Evolutionary conservation across 2,797 vertebrate genomes (phyloP).

Genomic region (Darevskia nairensis): DNA sequence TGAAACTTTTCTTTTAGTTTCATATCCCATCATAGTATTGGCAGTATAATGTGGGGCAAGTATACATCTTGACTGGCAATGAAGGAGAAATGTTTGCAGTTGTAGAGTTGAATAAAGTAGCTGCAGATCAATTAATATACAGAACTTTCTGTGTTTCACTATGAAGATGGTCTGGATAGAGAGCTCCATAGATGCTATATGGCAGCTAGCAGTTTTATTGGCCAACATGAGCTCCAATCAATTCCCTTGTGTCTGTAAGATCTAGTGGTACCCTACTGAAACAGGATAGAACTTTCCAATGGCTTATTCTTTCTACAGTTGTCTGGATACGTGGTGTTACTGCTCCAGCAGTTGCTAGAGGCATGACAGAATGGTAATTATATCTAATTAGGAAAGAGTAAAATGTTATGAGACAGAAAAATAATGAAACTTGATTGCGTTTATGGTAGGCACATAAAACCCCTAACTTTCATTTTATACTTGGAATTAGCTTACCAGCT

Average conservation of each 20-base stretch:
- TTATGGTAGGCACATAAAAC: slow-evolving; percentile 59
- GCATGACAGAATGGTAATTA: slow-evolving; percentile 63
- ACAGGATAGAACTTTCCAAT: background rate
- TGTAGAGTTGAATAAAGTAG: background rate
- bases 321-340: slow-evolving; percentile 40
- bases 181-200: background rate
- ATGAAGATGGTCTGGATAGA: rapidly evolving
- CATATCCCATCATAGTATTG: too few relatives aligned
- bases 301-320: slow-evolving; percentile 17
- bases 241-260: background rate
- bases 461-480: slow-evolving; percentile 48
- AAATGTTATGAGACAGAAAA: slow-evolving; percentile 62
- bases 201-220: background rate
- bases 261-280: background rate
- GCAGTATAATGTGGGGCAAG: too few relatives aligned
- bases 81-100: too few relatives aligned
- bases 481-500: slow-evolving; percentile 53
- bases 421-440: slow-evolving; percentile 67
- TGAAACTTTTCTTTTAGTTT: too few relatives aligned
- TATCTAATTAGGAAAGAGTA: slow-evolving; percentile 69
- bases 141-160: background rate
- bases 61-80: too few relatives aligned
- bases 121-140: background rate
- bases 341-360: slow-evolving; percentile 37
- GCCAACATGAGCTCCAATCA: background rate